Evolutionary conservation across 2,113 vertebrate species (phyloP), one percentile per base, ranked within the genome.

Genomic region (Plecotus auritus): DNA sequence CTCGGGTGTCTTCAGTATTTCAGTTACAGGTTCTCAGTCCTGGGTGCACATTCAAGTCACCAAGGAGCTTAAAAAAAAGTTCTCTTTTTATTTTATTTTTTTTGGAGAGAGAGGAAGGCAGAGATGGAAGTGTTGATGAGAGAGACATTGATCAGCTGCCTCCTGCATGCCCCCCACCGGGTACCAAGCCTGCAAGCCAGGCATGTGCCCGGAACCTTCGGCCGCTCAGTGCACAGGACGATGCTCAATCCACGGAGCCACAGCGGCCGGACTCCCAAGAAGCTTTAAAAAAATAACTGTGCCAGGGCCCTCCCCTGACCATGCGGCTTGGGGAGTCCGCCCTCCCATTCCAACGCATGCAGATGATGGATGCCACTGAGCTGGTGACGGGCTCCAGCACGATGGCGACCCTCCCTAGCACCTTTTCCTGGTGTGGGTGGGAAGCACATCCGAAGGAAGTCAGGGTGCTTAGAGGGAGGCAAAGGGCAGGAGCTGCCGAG

Each of bases 391-490:
- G 59, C 32, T 12, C 30, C 1, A 22, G 78, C 59, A 10, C 1
- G 32, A 47, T 1, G 37, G 56, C 2, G 6, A 28, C 56, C 35
- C 47, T 26, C 70, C 61, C 76, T 28, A 12, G 59, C 45, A 42
- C 14, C 11, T 73, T 91, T 95, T 95, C 95, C 94, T 85, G 85
- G 20, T 51, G 94, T 83, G 88, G 66, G 88, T 72, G 96, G 74
- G n/a, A 80, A 85, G n/a, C 94, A 91, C 64, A 95, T 67, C 97
- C 94, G 72, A 93, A 93, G 96, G 97, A 97, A 97, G 91, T 72
- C 91, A 18, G 47, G 0, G 70, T 4, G 49, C 80, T 59, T 47
- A 51, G 9, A 61, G 69, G 35, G 54, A 45, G 66, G 85, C 61
- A 5, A 45, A 89, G 85, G 35, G 23, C 77, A 85, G 84, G 42